Evolutionary conservation across 2,888 invertebrate genomes (phyloP), one percentile per base, ranked within the genome.

Genomic region (Cheiracanthium punctorium): DNA sequence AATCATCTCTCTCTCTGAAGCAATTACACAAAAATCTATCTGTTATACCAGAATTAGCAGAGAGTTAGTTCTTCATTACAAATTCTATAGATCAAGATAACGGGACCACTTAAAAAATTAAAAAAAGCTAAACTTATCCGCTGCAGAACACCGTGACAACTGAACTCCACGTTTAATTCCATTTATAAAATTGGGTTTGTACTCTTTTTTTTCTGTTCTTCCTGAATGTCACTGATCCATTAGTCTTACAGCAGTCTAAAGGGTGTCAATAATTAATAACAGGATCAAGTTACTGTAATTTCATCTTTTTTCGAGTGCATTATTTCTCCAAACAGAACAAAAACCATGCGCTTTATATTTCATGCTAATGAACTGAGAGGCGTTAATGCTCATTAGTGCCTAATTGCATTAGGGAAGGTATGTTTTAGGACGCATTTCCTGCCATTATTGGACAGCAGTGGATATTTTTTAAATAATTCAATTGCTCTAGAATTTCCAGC

Each of bases 261-360:
- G 77, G 70, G 58, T 41, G 77, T 70, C 69, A 64, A 79, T 79
- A 79, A 79, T 79, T 70, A 79, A 70, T 79, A 70, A 70, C 28
- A 8, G 30, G 69, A 70, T 70, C 32, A 70, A 52, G 58, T 79
- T 33, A 58, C 70, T 64, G 20, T 37, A 4, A 37, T 37, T 37
- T 37, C 4, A 37, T 37, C 10, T 37, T n/a, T 37, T 37, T 37
- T 37, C 7, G 10, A 10, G 37, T 37, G 37, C 37, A 7, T 37
- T 37, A n/a, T n/a, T n/a, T n/a, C n/a, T n/a, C n/a, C n/a, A n/a
- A n/a, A n/a, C n/a, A n/a, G n/a, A n/a, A n/a, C n/a, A n/a, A n/a
- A n/a, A n/a, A n/a, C n/a, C n/a, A n/a, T n/a, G n/a, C n/a, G n/a
- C n/a, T n/a, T n/a, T n/a, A n/a, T n/a, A n/a, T n/a, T n/a, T n/a